Evolutionary conservation across 2,797 vertebrate genomes (phyloP).

Genomic region (Chaetodon trifasciatus): DNA sequence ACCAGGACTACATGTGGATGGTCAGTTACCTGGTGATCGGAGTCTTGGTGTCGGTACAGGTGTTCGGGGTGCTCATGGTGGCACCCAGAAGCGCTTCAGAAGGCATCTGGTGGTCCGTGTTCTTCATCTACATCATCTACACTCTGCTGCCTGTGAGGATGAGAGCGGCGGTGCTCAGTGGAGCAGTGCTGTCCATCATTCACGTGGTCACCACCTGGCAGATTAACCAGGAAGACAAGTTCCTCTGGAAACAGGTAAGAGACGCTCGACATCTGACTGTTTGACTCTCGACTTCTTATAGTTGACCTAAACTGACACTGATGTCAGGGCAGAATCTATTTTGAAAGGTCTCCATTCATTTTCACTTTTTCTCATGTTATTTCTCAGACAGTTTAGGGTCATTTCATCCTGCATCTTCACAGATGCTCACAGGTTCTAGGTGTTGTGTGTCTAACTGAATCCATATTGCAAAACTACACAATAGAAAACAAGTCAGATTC

Average conservation of each 20-base stretch:
- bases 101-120: conserved; percentile 96
- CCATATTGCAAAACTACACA: background rate
- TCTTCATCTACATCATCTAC: conserved; percentile 98
- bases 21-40: conserved; percentile 95
- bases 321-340: conserved; percentile 7
- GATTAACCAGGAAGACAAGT: conserved; percentile 89
- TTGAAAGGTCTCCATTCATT: background rate
- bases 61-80: conserved; percentile 90
- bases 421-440: background rate
- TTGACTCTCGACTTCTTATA: conserved; percentile 9
- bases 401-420: background rate
- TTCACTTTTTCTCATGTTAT: background rate
- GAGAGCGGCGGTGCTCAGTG: conserved; percentile 94
- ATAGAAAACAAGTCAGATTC: background rate
- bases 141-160: conserved; percentile 96
- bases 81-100: conserved; percentile 90
- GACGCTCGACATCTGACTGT: background rate
- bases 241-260: conserved; percentile 95
- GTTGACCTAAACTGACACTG: conserved; percentile 4
- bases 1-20: conserved; percentile 98
- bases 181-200: conserved; percentile 89
- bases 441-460: background rate
- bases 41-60: conserved; percentile 90
- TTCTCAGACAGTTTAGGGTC: background rate
- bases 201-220: conserved; percentile 93